phyloP scores from a whole-genome alignment of 2,888 invertebrate genomes.

The Entomobrya multifasciata region DNA sequence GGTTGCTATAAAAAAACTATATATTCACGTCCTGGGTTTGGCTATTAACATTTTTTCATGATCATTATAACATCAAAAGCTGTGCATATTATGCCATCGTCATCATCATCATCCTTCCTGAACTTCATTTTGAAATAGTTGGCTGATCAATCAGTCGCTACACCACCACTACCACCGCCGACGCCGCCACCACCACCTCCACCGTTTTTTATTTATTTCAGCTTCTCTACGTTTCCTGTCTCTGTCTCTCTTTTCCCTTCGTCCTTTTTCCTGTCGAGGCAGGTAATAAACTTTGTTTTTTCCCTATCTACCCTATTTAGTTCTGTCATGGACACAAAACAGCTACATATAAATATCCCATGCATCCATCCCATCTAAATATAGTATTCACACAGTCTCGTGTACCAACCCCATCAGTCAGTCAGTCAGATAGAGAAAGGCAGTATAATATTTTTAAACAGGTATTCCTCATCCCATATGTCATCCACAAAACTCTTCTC shows the following conservation, averaged over 20 bases:
- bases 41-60: not conserved
- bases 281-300: conserved; percentile 54
- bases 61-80: too few relatives aligned
- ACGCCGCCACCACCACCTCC: too few relatives aligned
- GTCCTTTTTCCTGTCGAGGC: conserved; percentile 51
- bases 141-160: not conserved
- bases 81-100: conserved; percentile 36
- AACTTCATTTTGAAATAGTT: conserved; percentile 26
- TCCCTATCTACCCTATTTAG: too few relatives aligned
- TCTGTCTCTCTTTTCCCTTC: not conserved
- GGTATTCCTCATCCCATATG: conserved; percentile 55
- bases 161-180: too few relatives aligned
- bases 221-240: conserved; percentile 49
- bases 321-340: too few relatives aligned
- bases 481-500: conserved; percentile 43
- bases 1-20: too few relatives aligned
- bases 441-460: conserved; percentile 6
- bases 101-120: not conserved
- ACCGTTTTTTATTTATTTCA: too few relatives aligned
- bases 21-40: too few relatives aligned
- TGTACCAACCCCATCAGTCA: not conserved
- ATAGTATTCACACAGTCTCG: too few relatives aligned
- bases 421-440: not conserved
- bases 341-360: too few relatives aligned
- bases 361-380: too few relatives aligned